These are phyloP conservation scores for Etheostoma perlongum DNA, from an alignment of 2,797 vertebrate genomes.

Conservation along the genomic window DNA sequence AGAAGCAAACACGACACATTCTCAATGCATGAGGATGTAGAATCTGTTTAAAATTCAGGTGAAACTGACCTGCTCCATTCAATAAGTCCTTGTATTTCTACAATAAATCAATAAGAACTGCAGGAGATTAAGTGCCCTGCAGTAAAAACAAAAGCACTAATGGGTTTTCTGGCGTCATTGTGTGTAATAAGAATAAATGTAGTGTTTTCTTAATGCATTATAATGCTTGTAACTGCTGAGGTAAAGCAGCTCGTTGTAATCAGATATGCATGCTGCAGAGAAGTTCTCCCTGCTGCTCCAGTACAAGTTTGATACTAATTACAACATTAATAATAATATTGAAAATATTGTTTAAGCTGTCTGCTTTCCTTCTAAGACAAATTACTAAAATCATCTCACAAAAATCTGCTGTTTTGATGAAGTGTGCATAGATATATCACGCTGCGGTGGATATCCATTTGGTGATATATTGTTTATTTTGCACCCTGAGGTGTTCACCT, in stretches of 20 bases:
- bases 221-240: conserved; percentile 7
- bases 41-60: not conserved
- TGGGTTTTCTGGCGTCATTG: not conserved
- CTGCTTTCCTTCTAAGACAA: conserved; percentile 21
- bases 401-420: no score
- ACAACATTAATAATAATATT: conserved; percentile 10
- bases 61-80: not conserved
- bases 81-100: not conserved
- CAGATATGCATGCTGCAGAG: not conserved
- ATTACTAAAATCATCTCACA: conserved; percentile 28
- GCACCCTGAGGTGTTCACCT: conserved; percentile 20
- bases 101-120: conserved; percentile 19
- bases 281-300: conserved; percentile 1
- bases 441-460: conserved; percentile 25
- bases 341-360: conserved; percentile 16
- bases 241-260: not conserved
- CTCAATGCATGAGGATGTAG: not conserved
- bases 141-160: conserved; percentile 16
- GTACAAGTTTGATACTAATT: conserved; percentile 1
- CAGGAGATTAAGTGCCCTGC: conserved; percentile 10
- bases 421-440: conserved; percentile 16
- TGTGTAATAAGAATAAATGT: not conserved
- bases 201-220: conserved; percentile 1
- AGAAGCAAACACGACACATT: not conserved
- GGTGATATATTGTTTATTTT: conserved; percentile 28